Percentiles rank a stretch among this genome's conserved stretches.
Conservation (phyloP, 2,888 invertebrate genomes). For the Calliscelio sp. region DNA sequence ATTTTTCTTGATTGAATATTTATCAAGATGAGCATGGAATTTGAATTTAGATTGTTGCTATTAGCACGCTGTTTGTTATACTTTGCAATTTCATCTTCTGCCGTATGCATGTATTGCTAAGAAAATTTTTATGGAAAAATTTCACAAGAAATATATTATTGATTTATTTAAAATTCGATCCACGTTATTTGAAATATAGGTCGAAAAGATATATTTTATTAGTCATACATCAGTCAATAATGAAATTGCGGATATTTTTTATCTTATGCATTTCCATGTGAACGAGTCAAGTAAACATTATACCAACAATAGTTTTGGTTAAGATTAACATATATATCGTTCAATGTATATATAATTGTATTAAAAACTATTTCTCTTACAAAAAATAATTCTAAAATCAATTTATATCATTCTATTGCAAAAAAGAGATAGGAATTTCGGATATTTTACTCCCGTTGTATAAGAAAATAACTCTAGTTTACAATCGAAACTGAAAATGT, state of each 20-base stretch:
- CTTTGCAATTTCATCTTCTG: neutral
- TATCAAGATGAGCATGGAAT: neutral
- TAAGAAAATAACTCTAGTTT: no score
- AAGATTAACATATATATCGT: neutral
- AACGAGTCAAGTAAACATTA: neutral
- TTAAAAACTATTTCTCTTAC: no score
- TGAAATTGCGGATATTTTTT: slow-evolving; percentile 37
- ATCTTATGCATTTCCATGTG: neutral
- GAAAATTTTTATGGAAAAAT: neutral
- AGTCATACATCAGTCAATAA: slow-evolving; percentile 27
- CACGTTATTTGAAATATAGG: slow-evolving; percentile 27
- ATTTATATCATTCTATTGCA: no score
- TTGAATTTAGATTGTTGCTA: slow-evolving; percentile 9
- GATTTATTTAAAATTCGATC: slow-evolving; percentile 35
- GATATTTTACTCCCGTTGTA: no score
- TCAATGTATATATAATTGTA: neutral
- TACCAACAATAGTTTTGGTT: neutral
- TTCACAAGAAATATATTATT: slow-evolving; percentile 18
- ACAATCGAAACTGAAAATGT: no score
- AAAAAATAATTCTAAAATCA: no score
- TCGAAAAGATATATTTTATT: slow-evolving; percentile 40
- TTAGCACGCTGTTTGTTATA: slow-evolving; percentile 9
- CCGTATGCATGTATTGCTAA: neutral
- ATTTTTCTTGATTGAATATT: slow-evolving; percentile 8
- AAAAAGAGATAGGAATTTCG: no score